Conservation (phyloP, 2,888 invertebrate genomes). For the Tetragonula carbonaria region DNA sequence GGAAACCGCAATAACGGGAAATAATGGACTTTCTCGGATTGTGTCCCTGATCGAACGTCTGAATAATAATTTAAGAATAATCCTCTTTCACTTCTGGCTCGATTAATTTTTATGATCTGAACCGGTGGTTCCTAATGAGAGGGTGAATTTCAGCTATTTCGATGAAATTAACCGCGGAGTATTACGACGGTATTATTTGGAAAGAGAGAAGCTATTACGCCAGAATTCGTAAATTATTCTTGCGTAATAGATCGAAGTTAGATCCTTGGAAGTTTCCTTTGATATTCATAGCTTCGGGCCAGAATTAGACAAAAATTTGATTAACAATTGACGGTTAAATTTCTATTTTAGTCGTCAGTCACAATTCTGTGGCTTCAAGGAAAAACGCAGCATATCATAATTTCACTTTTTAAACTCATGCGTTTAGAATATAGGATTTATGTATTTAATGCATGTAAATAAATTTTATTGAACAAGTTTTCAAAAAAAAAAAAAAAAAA, state of each 20-base stretch:
- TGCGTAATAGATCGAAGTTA: neutral
- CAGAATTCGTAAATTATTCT: neutral
- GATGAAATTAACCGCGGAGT: neutral
- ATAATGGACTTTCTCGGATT: slow-evolving; percentile 38
- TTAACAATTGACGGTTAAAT: too few species aligned
- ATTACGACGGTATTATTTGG: neutral
- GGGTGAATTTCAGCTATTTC: neutral
- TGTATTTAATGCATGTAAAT: too few species aligned
- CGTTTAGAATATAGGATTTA: too few species aligned
- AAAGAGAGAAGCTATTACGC: neutral
- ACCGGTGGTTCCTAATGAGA: neutral
- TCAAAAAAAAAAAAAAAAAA: too few species aligned
- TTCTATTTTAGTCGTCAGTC: too few species aligned
- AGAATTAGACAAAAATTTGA: too few species aligned
- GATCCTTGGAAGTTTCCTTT: neutral
- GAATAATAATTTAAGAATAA: neutral
- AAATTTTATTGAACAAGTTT: too few species aligned
- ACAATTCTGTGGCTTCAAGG: too few species aligned
- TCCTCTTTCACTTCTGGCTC: neutral
- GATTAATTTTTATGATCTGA: neutral
- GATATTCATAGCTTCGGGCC: neutral
- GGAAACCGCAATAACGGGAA: slow-evolving; percentile 44
- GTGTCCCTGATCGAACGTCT: slow-evolving; percentile 19
- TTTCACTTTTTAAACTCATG: too few species aligned
- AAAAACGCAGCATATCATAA: too few species aligned